phyloP scores from a whole-genome alignment of 2,888 invertebrate genomes.

The Sphaeridia pumilis region DNA sequence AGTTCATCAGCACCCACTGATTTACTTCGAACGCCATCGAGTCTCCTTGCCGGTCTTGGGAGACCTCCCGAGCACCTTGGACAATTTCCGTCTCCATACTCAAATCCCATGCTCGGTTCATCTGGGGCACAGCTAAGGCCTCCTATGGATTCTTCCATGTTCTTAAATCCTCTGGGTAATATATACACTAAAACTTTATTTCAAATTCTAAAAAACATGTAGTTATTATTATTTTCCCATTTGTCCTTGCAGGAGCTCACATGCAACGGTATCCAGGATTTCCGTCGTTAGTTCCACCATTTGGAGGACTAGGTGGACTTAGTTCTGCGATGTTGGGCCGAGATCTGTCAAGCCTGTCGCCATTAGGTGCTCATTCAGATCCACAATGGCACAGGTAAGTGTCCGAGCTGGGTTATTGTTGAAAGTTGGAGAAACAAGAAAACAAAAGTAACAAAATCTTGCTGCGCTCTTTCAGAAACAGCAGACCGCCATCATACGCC shows the following conservation, averaged over 20 bases:
- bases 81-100: no score
- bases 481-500: conserved; percentile 24
- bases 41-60: conserved; percentile 45
- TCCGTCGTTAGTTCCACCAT: conserved; percentile 31
- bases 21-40: conserved; percentile 57
- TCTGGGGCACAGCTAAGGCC: no score
- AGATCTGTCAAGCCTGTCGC: conserved; percentile 29
- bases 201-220: neutral
- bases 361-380: conserved; percentile 27
- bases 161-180: conserved; percentile 30
- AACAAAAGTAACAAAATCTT: no score
- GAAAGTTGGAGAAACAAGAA: no score
- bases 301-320: conserved; percentile 33
- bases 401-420: no score
- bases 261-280: conserved; percentile 32
- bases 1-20: no score
- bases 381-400: conserved; percentile 32
- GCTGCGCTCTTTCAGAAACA: no score
- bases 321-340: conserved; percentile 31
- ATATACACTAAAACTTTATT: no score
- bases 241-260: conserved; percentile 25
- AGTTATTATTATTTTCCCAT: neutral
- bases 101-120: no score
- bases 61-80: conserved; percentile 29
- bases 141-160: conserved; percentile 25